These are phyloP conservation scores for Centropristis striata DNA, from an alignment of 2,113 vertebrate species.

Conservation along the genomic window DNA sequence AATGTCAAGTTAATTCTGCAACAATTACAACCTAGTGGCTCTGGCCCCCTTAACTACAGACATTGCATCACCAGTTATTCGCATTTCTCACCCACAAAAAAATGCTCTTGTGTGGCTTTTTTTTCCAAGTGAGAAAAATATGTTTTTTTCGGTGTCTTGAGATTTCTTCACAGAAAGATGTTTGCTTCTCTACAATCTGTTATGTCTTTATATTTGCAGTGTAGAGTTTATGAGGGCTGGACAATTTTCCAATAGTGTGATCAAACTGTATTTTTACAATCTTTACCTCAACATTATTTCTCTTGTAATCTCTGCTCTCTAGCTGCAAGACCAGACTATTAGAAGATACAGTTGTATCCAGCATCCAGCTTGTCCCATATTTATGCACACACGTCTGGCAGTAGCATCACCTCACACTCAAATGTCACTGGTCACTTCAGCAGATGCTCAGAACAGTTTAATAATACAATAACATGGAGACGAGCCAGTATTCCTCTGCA, in stretches of 20 bases:
- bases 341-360: constrained; percentile 47
- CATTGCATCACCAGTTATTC: background rate
- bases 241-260: constrained; percentile 5
- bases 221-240: background rate
- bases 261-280: background rate
- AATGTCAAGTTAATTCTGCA: constrained; percentile 48
- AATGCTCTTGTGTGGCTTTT: background rate
- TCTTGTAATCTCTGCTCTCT: constrained; percentile 6
- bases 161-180: background rate
- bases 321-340: background rate
- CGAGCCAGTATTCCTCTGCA: constrained; percentile 47
- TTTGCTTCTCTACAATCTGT: background rate
- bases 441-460: constrained; percentile 64
- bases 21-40: constrained; percentile 18
- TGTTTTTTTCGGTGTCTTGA: background rate
- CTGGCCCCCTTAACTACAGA: constrained; percentile 2
- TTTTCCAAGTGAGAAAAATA: background rate
- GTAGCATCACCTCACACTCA: constrained; percentile 20
- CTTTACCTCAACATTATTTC: background rate
- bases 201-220: background rate
- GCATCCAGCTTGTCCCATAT: constrained; percentile 28
- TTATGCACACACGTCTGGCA: constrained; percentile 42
- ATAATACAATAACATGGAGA: constrained; percentile 69
- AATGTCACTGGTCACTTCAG: constrained; percentile 66
- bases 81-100: background rate